Base-by-base conservation (phyloP, 2,113 vertebrate species). In the Oriolus oriolus region DNA sequence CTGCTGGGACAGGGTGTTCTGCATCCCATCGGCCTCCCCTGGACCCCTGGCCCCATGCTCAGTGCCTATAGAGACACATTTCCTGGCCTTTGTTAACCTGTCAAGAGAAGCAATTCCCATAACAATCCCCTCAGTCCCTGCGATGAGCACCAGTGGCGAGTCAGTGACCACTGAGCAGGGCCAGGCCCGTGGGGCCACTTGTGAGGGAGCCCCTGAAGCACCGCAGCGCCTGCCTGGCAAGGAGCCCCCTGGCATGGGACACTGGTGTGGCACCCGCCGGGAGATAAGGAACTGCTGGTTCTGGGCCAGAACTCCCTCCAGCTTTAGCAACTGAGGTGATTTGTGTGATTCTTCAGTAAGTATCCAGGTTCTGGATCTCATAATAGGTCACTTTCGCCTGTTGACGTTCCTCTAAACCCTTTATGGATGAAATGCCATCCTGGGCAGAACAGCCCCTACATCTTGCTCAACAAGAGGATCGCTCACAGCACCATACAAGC, bases 121-220 rank as follows among this genome's bases (percentile, higher is more conserved):
- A 33, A 33, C 6, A 50, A 82, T 13, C 50, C 50, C 1, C 30
- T 30, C 23, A 7, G 22, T 16, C 19, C 11, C 45, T 69, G 26
- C 3, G n/a, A 8, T 13, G 69, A 57, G 69, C 64, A 41, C 10
- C 56, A 13, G 44, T 2, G 28, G 41, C 6, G 7, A 28, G 50
- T 8, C 11, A 3, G 8, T 23, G 66, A 8, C 21, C 18, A 4
- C 24, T 0, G 6, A 18, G 41, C 0, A 0, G 50, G 27, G 11
- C 1, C 45, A 12, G 27, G 11, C n/a, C 50, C 60, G 2, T 0
- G 19, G 47, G 23, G 44, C 8, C 23, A 6, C 64, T 10, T 1
- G 0, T 2, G 35, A 30, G 26, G 44, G 50, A n/a, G 19, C 33
- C 54, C 30, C 26, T 15, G 39, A 4, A 17, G 26, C 27, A 3